Conservation (phyloP, 1,140 invertebrate genomes). For the Heliconius nattereri region DNA sequence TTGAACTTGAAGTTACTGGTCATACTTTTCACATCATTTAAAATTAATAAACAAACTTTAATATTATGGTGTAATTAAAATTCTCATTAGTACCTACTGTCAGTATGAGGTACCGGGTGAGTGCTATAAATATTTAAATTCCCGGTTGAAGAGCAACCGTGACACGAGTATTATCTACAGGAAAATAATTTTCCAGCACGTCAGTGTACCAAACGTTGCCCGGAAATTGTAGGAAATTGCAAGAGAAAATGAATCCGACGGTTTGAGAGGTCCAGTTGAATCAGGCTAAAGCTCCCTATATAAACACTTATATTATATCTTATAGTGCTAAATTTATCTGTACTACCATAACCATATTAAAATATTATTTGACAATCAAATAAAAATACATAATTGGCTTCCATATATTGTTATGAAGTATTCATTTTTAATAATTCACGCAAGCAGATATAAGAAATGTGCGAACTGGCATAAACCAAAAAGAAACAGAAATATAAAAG, state of each 20-base stretch:
- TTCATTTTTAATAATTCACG: conserved; percentile 31
- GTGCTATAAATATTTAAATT: conserved; percentile 43
- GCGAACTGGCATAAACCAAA: conserved; percentile 57
- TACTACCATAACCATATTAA: neutral
- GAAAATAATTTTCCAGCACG: conserved; percentile 75
- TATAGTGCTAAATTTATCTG: neutral
- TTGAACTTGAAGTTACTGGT: conserved; percentile 60
- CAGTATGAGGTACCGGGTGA: conserved; percentile 20
- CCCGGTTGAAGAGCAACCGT: conserved; percentile 37
- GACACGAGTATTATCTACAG: conserved; percentile 57
- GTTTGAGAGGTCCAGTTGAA: conserved; percentile 68
- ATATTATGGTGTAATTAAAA: conserved; percentile 26
- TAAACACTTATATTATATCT: neutral
- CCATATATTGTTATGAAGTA: conserved; percentile 12
- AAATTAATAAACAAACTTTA: conserved; percentile 23
- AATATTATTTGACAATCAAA: neutral
- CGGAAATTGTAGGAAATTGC: conserved; percentile 81
- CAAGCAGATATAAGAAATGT: conserved; percentile 45
- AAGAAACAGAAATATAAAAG: conserved; percentile 70
- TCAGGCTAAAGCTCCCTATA: conserved; percentile 48
- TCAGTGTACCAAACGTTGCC: conserved; percentile 69
- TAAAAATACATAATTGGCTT: neutral
- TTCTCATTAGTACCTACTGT: conserved; percentile 3
- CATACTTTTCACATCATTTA: conserved; percentile 22
- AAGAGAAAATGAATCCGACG: conserved; percentile 79